A percentile compares a stretch with the other conserved stretches of the same genome.
Evolutionary conservation across 2,888 invertebrate species (phyloP).

Genomic region (Lymantria dispar): DNA sequence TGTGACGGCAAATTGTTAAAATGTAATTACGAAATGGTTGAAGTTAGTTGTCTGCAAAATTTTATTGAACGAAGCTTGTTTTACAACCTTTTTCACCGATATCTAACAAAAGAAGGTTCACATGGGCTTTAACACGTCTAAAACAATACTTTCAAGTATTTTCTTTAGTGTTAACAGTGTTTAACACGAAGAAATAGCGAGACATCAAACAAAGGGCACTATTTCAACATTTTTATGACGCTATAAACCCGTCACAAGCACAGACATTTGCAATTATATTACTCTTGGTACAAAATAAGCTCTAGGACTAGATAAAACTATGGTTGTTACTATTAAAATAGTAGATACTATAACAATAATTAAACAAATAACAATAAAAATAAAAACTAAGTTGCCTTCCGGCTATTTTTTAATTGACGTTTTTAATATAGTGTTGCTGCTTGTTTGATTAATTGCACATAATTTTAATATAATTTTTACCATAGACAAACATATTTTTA

Average conservation of each 20-base stretch:
- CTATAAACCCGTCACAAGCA: conserved; percentile 60
- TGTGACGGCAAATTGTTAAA: conserved; percentile 26
- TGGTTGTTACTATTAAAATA: conserved; percentile 52
- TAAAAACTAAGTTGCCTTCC: conserved; percentile 70
- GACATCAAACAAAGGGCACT: conserved; percentile 70
- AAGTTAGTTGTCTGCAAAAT: conserved; percentile 9
- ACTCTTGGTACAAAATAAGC: conserved; percentile 42
- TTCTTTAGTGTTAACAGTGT: conserved; percentile 27
- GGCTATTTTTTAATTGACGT: conserved; percentile 75
- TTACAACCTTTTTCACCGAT: conserved; percentile 25
- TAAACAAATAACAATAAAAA: conserved; percentile 75
- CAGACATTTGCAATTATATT: conserved; percentile 55
- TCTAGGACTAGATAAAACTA: conserved; percentile 71
- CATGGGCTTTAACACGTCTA: conserved; percentile 16
- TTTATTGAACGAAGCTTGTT: conserved; percentile 14
- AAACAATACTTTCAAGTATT: conserved; percentile 23
- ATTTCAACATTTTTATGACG: conserved; percentile 71
- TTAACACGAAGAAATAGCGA: conserved; percentile 45
- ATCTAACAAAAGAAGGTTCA: conserved; percentile 20
- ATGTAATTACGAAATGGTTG: conserved; percentile 40
- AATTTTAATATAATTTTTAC: conserved; percentile 56
- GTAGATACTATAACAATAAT: conserved; percentile 49
- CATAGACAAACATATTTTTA: conserved; percentile 44
- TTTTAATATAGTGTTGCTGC: conserved; percentile 77
- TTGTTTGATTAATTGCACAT: conserved; percentile 69